These are phyloP conservation scores for Dilophus febrilis DNA, from an alignment of 2,888 invertebrate species.

Conservation along the genomic window DNA sequence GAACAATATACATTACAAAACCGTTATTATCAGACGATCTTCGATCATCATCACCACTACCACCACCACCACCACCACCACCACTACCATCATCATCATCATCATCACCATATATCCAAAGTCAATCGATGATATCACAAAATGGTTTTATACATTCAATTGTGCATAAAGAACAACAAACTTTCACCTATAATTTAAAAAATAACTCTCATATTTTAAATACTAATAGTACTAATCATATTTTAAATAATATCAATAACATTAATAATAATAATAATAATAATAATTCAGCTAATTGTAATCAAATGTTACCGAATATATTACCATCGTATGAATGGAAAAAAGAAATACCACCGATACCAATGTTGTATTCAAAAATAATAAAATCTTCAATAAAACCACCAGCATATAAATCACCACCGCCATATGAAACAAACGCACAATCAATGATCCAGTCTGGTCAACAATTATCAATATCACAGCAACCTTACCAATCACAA, in stretches of 20 bases:
- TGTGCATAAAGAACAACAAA: background rate
- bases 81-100: background rate
- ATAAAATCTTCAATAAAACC: slow-evolving; percentile 18
- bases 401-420: slow-evolving; percentile 27
- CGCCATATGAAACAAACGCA: slow-evolving; percentile 27
- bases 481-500: slow-evolving; percentile 6
- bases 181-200: background rate
- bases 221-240: background rate
- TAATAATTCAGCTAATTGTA: too few species aligned
- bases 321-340: background rate
- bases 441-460: too few species aligned
- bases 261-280: too few species aligned
- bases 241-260: too few species aligned
- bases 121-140: too few species aligned
- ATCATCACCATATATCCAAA: too few species aligned
- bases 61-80: slow-evolving; percentile 4
- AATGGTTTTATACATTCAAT: background rate
- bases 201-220: background rate
- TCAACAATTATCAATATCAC: slow-evolving; percentile 8
- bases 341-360: background rate
- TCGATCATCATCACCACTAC: background rate
- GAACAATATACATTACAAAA: slow-evolving; percentile 16
- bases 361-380: slow-evolving; percentile 10
- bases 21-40: too few species aligned
- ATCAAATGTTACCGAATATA: too few species aligned